phyloP scores from a whole-genome alignment of 2,113 vertebrate species.

The Hemicordylus capensis region DNA sequence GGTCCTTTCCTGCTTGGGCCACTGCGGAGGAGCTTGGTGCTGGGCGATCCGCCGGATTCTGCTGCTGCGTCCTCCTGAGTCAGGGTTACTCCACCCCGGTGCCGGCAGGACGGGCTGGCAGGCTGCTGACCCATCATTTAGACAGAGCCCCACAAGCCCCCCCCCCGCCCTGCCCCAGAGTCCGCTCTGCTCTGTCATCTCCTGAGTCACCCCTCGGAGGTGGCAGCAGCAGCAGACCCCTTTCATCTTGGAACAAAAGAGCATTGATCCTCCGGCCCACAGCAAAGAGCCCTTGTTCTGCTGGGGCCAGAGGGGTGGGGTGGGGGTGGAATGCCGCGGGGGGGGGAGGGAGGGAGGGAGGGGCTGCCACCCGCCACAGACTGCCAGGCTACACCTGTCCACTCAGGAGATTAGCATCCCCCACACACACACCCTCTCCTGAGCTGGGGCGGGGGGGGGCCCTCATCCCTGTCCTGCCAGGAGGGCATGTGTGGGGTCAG shows the following conservation, averaged over 20 bases:
- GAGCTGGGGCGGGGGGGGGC: too few relatives aligned
- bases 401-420: neutral
- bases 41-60: too few relatives aligned
- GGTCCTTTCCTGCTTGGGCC: too few relatives aligned
- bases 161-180: neutral
- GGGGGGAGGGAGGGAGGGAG: neutral
- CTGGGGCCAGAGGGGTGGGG: too few relatives aligned
- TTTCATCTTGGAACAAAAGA: slow-evolving; percentile 23
- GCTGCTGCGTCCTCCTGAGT: too few relatives aligned
- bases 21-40: too few relatives aligned
- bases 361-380: neutral
- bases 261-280: neutral
- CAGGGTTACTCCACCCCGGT: too few relatives aligned
- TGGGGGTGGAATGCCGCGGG: too few relatives aligned
- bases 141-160: neutral
- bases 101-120: neutral
- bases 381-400: neutral
- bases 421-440: too few relatives aligned
- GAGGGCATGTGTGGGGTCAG: neutral
- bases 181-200: neutral
- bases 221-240: neutral
- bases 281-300: neutral
- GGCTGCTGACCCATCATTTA: neutral
- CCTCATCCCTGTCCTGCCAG: neutral
- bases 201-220: neutral